Conservation (phyloP, 2,797 vertebrate species). For the Acanthurus tractus region DNA sequence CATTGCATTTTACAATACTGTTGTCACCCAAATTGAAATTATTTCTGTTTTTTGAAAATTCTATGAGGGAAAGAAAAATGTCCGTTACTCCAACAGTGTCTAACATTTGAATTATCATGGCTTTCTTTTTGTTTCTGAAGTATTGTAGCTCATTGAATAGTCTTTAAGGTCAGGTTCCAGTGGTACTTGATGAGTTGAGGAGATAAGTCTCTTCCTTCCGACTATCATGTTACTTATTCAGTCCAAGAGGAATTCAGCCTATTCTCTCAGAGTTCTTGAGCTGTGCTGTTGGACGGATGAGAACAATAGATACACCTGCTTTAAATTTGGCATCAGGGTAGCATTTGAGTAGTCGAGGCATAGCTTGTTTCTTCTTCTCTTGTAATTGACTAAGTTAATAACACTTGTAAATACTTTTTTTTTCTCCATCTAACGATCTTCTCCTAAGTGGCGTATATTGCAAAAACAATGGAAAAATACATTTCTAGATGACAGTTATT, state of each 20-base stretch:
- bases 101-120: not conserved
- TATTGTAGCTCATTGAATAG: slow-evolving; percentile 13
- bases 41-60: not conserved
- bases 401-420: not conserved
- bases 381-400: not conserved
- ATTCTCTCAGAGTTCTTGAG: slow-evolving; percentile 29
- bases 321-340: slow-evolving; percentile 34
- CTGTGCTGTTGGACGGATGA: slow-evolving; percentile 7
- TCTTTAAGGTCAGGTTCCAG: slow-evolving; percentile 50
- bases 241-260: slow-evolving; percentile 7
- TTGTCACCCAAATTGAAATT: not conserved
- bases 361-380: not conserved
- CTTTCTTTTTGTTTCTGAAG: slow-evolving; percentile 15
- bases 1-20: accelerated
- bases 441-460: not conserved
- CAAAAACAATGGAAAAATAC: not conserved
- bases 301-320: not conserved
- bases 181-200: slow-evolving; percentile 43
- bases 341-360: slow-evolving; percentile 13
- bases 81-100: not conserved
- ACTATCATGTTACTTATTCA: slow-evolving; percentile 63
- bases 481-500: not conserved
- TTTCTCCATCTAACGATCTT: not conserved
- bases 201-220: slow-evolving; percentile 49
- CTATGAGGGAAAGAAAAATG: not conserved